Conservation (phyloP, 2,888 invertebrate species). For the Anthophora plumipes region DNA sequence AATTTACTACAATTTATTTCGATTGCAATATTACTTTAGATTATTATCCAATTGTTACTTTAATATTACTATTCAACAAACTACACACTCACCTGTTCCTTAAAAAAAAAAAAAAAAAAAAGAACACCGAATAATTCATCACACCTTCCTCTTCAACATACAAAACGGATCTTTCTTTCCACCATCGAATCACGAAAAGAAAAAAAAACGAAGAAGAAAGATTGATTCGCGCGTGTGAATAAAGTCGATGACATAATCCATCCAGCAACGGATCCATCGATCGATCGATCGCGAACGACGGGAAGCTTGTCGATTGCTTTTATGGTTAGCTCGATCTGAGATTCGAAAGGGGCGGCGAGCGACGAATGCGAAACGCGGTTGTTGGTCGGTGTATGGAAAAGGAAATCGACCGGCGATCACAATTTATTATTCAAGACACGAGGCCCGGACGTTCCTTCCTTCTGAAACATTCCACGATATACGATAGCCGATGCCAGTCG, state of each 20-base stretch:
- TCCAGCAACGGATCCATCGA: not conserved
- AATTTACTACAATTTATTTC: too few species aligned
- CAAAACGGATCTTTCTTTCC: not conserved
- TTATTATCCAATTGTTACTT: too few species aligned
- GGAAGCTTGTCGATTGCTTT: constrained; percentile 53
- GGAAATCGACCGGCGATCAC: constrained; percentile 78
- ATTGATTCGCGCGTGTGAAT: not conserved
- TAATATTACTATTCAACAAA: too few species aligned
- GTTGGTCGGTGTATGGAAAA: constrained; percentile 66
- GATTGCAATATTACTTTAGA: too few species aligned
- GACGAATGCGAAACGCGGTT: constrained; percentile 63
- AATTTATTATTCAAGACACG: constrained; percentile 82
- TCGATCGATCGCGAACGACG: constrained; percentile 12
- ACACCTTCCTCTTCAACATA: not conserved
- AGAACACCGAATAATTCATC: not conserved
- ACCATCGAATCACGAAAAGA: too few species aligned
- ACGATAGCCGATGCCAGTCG: constrained; percentile 79
- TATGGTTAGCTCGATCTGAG: constrained; percentile 59
- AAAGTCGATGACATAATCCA: constrained; percentile 42
- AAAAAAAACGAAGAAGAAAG: too few species aligned
- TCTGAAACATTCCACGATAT: constrained; percentile 80
- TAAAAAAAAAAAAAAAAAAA: too few species aligned
- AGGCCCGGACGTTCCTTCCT: constrained; percentile 82
- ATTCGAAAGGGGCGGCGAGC: constrained; percentile 63
- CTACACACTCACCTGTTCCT: too few species aligned